These are phyloP conservation scores for Xiphophorus couchianus DNA, from an alignment of 2,113 vertebrate species.

Conservation along the genomic window DNA sequence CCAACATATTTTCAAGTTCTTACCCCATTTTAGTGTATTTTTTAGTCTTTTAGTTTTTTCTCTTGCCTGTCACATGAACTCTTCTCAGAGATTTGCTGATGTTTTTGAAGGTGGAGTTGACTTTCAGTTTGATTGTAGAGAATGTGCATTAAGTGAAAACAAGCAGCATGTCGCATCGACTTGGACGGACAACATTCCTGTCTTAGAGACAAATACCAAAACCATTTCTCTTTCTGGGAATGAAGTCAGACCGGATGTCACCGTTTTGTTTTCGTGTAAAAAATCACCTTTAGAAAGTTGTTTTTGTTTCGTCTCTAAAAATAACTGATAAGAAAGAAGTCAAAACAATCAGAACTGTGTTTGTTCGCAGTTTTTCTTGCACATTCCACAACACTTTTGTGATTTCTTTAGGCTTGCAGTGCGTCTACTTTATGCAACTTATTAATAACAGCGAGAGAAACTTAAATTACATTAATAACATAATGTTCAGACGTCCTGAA, in stretches of 20 bases:
- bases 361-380: background rate
- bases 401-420: no score
- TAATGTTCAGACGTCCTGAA: no score
- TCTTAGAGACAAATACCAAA: background rate
- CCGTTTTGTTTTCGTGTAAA: background rate
- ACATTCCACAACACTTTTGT: background rate
- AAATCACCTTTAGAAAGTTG: background rate
- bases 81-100: background rate
- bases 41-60: background rate
- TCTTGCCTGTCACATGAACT: conserved; percentile 4
- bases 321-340: background rate
- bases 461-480: no score
- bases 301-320: background rate
- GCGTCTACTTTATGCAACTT: no score
- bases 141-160: conserved; percentile 2
- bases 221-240: conserved; percentile 23
- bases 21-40: no score
- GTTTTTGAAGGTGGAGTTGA: background rate
- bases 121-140: background rate
- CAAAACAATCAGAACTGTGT: background rate
- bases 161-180: background rate
- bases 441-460: no score
- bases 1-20: no score
- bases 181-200: conserved; percentile 36
- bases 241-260: conserved; percentile 39